Conservation (phyloP, 2,797 vertebrate species). For the Falco biarmicus region DNA sequence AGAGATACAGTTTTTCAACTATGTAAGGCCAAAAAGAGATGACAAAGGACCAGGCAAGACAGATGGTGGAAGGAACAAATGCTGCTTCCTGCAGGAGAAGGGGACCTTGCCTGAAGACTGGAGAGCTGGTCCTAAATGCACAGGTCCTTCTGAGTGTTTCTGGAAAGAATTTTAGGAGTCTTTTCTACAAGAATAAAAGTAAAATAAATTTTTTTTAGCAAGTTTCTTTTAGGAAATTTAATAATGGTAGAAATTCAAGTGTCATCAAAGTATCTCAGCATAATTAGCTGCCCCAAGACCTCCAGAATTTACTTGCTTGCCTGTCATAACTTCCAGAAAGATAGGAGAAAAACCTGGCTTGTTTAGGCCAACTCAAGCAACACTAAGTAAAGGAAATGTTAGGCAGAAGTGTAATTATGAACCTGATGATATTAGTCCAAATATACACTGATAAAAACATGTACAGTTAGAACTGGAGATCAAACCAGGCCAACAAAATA, state of each 20-base stretch:
- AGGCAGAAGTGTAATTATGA: slow-evolving; percentile 6
- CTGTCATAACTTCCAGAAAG: slow-evolving; percentile 32
- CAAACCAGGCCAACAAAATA: neutral
- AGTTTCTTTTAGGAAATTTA: slow-evolving; percentile 5
- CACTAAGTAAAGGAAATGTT: slow-evolving; percentile 14
- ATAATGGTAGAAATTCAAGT: slow-evolving; percentile 8
- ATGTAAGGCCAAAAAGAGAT: neutral
- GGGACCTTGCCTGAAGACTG: neutral
- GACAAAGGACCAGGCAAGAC: neutral
- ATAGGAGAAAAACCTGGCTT: slow-evolving; percentile 11
- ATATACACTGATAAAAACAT: neutral
- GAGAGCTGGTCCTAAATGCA: neutral
- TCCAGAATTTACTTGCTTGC: slow-evolving; percentile 24
- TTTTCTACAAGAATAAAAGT: neutral
- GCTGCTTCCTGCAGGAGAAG: neutral
- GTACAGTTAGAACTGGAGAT: neutral
- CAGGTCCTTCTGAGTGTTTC: neutral
- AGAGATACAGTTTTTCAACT: neutral
- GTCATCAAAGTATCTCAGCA: neutral
- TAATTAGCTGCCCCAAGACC: neutral
- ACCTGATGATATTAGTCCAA: neutral
- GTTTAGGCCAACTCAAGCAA: neutral
- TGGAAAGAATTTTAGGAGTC: neutral
- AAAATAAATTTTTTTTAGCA: neutral
- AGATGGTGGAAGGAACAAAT: neutral